phyloP scores from a whole-genome alignment of 2,113 vertebrate species.

The Herpetotheres cachinnans region DNA sequence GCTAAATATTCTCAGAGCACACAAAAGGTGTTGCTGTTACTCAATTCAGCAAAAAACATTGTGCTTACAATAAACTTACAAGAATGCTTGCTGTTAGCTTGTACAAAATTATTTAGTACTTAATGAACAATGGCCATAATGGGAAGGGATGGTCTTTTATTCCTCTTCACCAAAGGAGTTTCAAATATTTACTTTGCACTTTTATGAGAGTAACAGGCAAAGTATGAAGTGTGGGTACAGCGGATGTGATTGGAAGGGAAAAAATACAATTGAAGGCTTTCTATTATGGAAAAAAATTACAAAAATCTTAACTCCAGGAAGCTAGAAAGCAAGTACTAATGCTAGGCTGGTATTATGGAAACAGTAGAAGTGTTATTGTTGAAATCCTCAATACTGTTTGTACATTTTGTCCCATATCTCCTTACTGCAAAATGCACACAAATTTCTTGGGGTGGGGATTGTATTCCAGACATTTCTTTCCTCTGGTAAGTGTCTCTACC shows the following conservation, averaged over 20 bases:
- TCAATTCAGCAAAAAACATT: background rate
- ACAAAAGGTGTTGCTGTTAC: background rate
- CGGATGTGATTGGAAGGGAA: rapidly evolving
- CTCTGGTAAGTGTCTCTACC: background rate
- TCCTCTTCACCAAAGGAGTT: background rate
- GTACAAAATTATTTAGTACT: background rate
- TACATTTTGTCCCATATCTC: background rate
- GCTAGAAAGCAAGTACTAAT: background rate
- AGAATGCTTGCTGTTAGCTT: background rate
- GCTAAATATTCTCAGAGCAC: background rate
- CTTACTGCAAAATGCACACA: background rate
- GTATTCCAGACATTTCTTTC: background rate
- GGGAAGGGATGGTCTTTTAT: background rate
- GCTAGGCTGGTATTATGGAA: background rate
- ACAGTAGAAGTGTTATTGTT: background rate
- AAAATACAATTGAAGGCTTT: background rate
- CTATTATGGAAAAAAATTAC: background rate
- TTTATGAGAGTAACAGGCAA: background rate
- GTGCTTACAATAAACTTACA: background rate
- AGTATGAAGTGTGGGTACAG: background rate
- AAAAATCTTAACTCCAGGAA: background rate
- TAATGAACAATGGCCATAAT: background rate
- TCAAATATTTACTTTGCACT: background rate
- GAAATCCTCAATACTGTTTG: background rate
- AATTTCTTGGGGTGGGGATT: background rate